Conservation (phyloP, 2,113 vertebrate species). For the Psilopsiagon aymara region DNA sequence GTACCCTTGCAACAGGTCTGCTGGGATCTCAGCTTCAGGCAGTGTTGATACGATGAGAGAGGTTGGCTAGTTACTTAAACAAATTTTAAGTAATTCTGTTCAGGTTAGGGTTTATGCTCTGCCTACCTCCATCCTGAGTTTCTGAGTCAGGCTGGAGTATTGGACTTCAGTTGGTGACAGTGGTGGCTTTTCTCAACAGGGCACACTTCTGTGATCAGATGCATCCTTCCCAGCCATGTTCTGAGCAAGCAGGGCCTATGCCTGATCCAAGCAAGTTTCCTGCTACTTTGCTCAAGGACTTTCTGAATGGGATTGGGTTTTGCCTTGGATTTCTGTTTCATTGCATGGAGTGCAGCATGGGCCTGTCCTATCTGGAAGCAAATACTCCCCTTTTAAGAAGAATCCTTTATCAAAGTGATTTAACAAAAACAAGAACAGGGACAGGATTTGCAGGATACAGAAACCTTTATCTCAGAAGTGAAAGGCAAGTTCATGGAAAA, state of each 20-base stretch:
- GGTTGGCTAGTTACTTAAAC: neutral
- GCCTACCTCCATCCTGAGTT: neutral
- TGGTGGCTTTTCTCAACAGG: neutral
- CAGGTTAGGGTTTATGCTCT: neutral
- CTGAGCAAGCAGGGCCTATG: neutral
- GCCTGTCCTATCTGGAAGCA: neutral
- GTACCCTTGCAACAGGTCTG: accelerated
- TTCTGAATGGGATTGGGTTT: neutral
- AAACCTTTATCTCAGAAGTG: neutral
- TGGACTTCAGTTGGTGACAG: neutral
- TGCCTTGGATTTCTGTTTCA: neutral
- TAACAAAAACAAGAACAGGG: neutral
- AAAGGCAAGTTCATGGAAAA: neutral
- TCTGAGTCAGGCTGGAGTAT: accelerated
- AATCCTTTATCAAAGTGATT: neutral
- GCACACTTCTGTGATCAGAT: neutral
- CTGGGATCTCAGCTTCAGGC: accelerated
- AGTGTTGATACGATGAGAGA: accelerated
- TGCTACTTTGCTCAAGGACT: neutral
- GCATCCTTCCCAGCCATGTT: too few species aligned
- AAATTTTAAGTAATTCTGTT: neutral
- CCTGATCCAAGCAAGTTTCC: neutral
- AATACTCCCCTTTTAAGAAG: neutral
- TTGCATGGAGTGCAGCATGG: accelerated
- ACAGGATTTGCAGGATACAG: neutral